Evolutionary conservation across 2,888 invertebrate species (phyloP).

Genomic region (Epistrophe grossulariae): DNA sequence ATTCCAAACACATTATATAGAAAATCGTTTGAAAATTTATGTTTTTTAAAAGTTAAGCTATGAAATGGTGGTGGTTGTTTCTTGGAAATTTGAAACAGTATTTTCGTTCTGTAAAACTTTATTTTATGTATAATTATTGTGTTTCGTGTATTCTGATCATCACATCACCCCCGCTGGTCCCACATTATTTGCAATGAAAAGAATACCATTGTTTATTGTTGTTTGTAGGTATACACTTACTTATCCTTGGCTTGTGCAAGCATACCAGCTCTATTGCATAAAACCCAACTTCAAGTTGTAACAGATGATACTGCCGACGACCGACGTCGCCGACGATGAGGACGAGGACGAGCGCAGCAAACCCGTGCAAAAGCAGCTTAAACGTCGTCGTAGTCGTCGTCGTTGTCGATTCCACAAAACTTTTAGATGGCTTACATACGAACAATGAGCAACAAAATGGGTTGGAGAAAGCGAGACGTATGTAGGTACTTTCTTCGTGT

Average conservation of each 20-base stretch:
- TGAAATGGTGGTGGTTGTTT: neutral
- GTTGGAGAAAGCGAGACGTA: slow-evolving; percentile 41
- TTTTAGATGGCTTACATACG: slow-evolving; percentile 40
- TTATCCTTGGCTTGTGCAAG: slow-evolving; percentile 32
- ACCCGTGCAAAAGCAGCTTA: slow-evolving; percentile 45
- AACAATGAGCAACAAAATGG: slow-evolving; percentile 20
- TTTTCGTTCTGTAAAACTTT: neutral
- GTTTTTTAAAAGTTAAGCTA: neutral
- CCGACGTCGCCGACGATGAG: slow-evolving; percentile 22
- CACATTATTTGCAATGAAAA: neutral
- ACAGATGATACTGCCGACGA: slow-evolving; percentile 57
- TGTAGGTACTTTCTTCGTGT: slow-evolving; percentile 45
- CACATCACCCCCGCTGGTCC: neutral
- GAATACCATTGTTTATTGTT: slow-evolving; percentile 48
- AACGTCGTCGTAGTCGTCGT: slow-evolving; percentile 44
- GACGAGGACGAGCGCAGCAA: slow-evolving; percentile 27
- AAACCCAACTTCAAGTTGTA: slow-evolving; percentile 67
- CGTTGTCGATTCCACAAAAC: slow-evolving; percentile 40
- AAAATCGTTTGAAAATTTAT: neutral
- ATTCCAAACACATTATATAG: neutral
- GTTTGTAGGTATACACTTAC: slow-evolving; percentile 2
- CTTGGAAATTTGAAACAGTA: neutral
- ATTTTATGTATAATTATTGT: neutral
- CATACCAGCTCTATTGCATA: slow-evolving; percentile 55
- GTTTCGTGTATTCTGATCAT: neutral